Percentiles rank a stretch among this genome's conserved stretches.
These are phyloP conservation scores for Telmatherina bonti DNA, from an alignment of 2,797 vertebrate species.

Conservation along the genomic window DNA sequence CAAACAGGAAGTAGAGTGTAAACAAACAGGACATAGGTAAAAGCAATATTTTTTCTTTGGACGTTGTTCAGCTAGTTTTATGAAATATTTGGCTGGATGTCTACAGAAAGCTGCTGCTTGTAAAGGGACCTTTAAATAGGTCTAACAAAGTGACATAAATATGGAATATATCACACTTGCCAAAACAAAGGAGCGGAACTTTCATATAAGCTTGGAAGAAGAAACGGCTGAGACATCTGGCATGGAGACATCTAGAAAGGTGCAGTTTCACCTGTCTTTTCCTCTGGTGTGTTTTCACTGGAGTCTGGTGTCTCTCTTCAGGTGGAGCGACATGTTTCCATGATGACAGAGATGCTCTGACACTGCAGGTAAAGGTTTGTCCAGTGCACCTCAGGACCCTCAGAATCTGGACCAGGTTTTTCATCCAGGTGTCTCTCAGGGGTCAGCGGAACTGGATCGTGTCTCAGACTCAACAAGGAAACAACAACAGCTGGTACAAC, in stretches of 20 bases:
- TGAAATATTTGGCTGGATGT: conserved; percentile 63
- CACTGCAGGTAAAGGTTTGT: neutral
- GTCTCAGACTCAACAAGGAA: neutral
- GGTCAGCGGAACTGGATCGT: neutral
- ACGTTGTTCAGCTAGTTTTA: conserved; percentile 61
- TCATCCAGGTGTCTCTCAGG: neutral
- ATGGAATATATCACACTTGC: conserved; percentile 6
- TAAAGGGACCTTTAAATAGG: neutral
- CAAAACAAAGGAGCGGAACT: conserved; percentile 23
- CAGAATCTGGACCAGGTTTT: neutral
- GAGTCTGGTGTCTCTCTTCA: conserved; percentile 2
- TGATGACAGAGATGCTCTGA: neutral
- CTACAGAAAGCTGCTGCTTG: conserved; percentile 39
- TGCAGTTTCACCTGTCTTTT: conserved; percentile 6
- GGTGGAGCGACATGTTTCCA: neutral
- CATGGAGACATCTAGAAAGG: neutral
- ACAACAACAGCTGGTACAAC: too few species aligned
- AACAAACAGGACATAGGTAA: conserved; percentile 58
- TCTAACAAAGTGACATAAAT: neutral
- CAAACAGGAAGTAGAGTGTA: conserved; percentile 43
- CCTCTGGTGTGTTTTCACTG: conserved; percentile 2
- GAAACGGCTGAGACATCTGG: neutral
- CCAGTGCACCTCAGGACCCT: conserved; percentile 12
- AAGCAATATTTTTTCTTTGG: conserved; percentile 77
- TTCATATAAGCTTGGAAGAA: neutral